Evolutionary conservation across 2,113 vertebrate genomes (phyloP), one percentile per base, ranked within the genome.

Genomic region (Suricata suricatta): DNA sequence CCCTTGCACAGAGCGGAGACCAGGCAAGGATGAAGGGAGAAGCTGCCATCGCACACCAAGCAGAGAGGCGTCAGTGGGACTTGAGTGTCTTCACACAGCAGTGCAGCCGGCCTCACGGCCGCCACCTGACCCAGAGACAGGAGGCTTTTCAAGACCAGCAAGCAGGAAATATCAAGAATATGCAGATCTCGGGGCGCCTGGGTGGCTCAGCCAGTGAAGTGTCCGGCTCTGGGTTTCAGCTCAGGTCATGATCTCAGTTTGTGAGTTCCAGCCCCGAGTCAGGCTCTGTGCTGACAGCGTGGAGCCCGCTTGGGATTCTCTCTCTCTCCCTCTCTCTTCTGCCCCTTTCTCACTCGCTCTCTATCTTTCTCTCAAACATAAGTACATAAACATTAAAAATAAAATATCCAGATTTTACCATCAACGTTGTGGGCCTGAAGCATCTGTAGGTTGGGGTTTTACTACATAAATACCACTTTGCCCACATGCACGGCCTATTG

Each of bases 381-480:
- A 60, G 19, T 60, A 23, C 23, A 60, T 3, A 60, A 60, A 23
- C 57, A 60, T 60, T 2, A 23, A 60, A 60, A 60, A 60, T 60
- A 41, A 57, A 66, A 17, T 27, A 25, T 31, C 31, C 74, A 31
- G 74, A 74, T 29, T 19, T 57, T 41, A 60, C 23, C 27, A 1
- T 15, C 69, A 27, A 14, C 27, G 11, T 25, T 17, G 35, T 60
- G 52, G 54, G 25, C 31, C 11, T 31, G 8, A 27, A 33, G 50
- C 63, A 25, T 9, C 14, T 0, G 0, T 50, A 44, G 14, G 17
- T 52, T 64, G 7, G 4, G 77, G n/a, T 33, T 77, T 29, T 19
- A 23, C 9, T 7, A 27, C 41, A 7, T 29, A 3, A 7, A 25
- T 1, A 5, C 16, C n/a, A 10, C 12, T 23, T 74, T 2, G 7